Evolutionary conservation across 2,797 vertebrate genomes (phyloP), one percentile per base, ranked within the genome.

Genomic region (Natrix natrix): DNA sequence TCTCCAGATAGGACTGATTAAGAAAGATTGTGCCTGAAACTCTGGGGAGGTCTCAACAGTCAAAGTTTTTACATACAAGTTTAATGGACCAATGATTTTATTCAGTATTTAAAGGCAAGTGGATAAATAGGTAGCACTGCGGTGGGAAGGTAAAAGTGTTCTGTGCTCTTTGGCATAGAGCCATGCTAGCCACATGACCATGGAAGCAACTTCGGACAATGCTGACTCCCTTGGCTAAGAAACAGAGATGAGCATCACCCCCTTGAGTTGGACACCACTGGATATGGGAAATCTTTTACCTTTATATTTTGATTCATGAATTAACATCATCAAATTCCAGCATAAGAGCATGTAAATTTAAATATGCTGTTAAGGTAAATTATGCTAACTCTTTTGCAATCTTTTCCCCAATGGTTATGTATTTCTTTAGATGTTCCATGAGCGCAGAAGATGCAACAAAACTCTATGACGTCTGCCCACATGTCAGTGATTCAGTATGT

Each of bases 371-470:
- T 48, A 94, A 94, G 55, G 43, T 17, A 91, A 69, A 20, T 0
- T 92, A 83, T 43, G 92, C 37, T 94, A 89, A 69, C 1, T 2
- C 8, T 32, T 4, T 59, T 56, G n/a, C 43, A 32, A 43, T 92
- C 52, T 90, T 10, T 63, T 90, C 87, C 60, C 0, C 0, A 89
- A 54, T 86, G 12, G 87, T 60, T 32, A 92, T 66, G 92, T 91
- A 95, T 94, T 88, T 96, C 96, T 52, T 60, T 97, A 99, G 99
- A 97, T 99, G 99, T 97, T 99, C 99, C 88, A 99, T 99, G 99
- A 99, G 98, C 92, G 99, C 99, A 86, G 99, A 99, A 96, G 99
- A 99, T 26, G 99, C 99, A 11, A 98, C 99, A 96, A 99, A 99
- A 97, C 98, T 99, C 63, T 99, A 99, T 16, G 99, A 99, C 0